Base-by-base conservation (phyloP, 1,140 invertebrate genomes). In the Asbolus verrucosus region DNA sequence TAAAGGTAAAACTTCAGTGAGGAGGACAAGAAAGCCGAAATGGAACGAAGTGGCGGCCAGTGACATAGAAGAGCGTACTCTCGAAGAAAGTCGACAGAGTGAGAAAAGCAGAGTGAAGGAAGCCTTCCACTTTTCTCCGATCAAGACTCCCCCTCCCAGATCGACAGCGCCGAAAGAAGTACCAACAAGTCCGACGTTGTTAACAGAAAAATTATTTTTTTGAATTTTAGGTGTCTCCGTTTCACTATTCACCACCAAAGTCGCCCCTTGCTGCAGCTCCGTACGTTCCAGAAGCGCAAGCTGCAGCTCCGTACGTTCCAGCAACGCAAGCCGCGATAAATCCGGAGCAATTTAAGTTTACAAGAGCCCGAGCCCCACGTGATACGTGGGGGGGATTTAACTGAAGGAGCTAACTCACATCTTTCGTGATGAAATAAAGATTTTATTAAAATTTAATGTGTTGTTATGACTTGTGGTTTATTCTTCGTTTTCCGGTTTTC, bases 401-500 rank as follows among this genome's bases (percentile, higher is more conserved):
- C 21, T 54, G 19, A 50, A 4, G 6, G 3, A 27, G 24, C 3
- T 27, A 27, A 36, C 33, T 11, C 33, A 36, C n/a, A 36, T 4
- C 33, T 6, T 6, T 2, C 33, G n/a, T 8, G 24, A 36, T 36
- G 2, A 36, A 36, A 36, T 36, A 36, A 36, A 36, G 2, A 2
- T n/a, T 36, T 36, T 36, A 36, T 11, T 36, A 11, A 36, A 6
- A 36, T 6, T 4, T 27, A 27, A 27, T 27, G 24, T 27, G 24
- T 27, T 27, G 24, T 27, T 3, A 8, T 27, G 24, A 36, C 2
- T 30, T 8, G 2, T 4, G 6, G 6, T 36, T 54, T 14, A 54
- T 54, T 27, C 15, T 1, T 54, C 46, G 1, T 9, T 30, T 71
- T 77, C 78, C 15, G 72, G 71, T 6, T 75, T 65, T 63, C 76